phyloP scores from a whole-genome alignment of 2,797 vertebrate species.

The Trachops cirrhosus region DNA sequence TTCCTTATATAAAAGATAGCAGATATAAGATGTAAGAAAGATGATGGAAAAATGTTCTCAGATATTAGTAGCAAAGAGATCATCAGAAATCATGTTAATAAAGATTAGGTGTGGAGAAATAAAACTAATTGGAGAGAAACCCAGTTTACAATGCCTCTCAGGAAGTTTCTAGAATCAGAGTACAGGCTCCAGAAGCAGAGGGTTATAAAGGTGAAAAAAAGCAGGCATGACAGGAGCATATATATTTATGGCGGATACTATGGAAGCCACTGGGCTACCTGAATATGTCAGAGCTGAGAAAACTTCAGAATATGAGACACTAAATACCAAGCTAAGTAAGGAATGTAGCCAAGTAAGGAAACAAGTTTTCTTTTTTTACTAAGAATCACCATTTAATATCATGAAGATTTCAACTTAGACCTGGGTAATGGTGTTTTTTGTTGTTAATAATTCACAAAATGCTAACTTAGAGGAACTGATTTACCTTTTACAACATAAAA shows the following conservation, averaged over 20 bases:
- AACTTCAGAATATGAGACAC: background rate
- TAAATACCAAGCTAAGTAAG: background rate
- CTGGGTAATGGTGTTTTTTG: slow-evolving; percentile 29
- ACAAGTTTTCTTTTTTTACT: background rate
- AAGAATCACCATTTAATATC: background rate
- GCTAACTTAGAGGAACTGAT: slow-evolving; percentile 1
- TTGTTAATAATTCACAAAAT: slow-evolving; percentile 39
- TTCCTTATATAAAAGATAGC: background rate
- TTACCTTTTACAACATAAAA: slow-evolving; percentile 42
- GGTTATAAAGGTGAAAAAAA: background rate
- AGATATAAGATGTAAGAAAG: background rate
- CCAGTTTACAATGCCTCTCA: background rate
- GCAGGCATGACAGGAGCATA: background rate
- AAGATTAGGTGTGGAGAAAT: background rate
- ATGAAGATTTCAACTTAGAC: background rate
- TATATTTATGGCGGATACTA: background rate
- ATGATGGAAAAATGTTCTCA: background rate
- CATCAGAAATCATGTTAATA: background rate
- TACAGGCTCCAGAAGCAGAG: background rate
- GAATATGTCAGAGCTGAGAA: background rate
- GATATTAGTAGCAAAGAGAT: background rate
- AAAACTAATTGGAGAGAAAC: background rate
- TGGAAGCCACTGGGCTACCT: background rate
- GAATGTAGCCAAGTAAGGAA: background rate
- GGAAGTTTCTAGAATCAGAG: background rate